phyloP scores from a whole-genome alignment of 2,888 invertebrate genomes.

The Tachina lurida region DNA sequence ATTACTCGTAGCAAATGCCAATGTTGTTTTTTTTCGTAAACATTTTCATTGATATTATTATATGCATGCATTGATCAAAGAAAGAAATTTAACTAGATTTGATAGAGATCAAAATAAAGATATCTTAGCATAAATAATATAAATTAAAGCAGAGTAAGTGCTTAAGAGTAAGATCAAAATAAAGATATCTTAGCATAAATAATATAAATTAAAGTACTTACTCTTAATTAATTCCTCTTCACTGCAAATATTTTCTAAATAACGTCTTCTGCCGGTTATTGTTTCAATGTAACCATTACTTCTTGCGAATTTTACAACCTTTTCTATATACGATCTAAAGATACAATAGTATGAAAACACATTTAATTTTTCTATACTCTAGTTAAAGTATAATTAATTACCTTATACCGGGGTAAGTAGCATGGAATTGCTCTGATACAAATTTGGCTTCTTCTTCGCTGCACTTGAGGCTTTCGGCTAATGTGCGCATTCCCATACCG shows the following conservation, averaged over 20 bases:
- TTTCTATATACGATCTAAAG: conserved; percentile 77
- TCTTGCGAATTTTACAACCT: conserved; percentile 86
- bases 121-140: background rate
- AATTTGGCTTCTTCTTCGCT: conserved; percentile 90
- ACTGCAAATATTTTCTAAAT: conserved; percentile 89
- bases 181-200: background rate
- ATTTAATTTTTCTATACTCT: background rate
- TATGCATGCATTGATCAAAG: background rate
- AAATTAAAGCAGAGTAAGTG: conserved; percentile 4
- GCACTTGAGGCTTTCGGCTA: conserved; percentile 91
- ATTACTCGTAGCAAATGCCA: too few species aligned
- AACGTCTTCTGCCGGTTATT: conserved; percentile 89
- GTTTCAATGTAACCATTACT: conserved; percentile 92
- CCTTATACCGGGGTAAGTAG: conserved; percentile 88
- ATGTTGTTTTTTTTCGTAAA: too few species aligned
- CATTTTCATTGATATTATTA: background rate
- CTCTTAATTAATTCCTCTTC: conserved; percentile 85
- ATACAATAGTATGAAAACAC: background rate
- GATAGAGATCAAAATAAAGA: background rate
- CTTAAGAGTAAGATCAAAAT: too few species aligned
- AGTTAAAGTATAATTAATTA: conserved; percentile 81
- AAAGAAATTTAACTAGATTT: background rate
- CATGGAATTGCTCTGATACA: conserved; percentile 92
- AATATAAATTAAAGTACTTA: conserved; percentile 79
- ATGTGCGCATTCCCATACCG: conserved; percentile 94